These are phyloP conservation scores for Beroe ovata DNA, from an alignment of 37 sponge, comb jelly and placozoan species.

Conservation along the genomic window DNA sequence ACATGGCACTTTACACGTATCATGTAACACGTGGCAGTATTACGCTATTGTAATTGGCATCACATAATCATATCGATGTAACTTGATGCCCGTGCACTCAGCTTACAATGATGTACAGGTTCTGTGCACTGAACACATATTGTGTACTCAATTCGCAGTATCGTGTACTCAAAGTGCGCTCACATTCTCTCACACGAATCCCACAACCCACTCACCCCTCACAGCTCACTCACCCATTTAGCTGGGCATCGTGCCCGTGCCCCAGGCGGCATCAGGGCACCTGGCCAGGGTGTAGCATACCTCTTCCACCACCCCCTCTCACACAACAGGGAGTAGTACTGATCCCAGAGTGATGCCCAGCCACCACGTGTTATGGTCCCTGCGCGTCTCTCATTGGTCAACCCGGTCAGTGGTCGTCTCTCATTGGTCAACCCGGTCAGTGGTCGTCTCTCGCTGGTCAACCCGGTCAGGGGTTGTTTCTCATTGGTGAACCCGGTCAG, in stretches of 20 bases:
- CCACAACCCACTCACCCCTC: background rate
- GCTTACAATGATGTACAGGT: no score
- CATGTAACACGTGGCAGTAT: no score
- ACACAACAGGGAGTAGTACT: conserved; percentile 19
- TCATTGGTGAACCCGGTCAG: conserved; percentile 1
- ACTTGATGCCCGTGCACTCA: no score
- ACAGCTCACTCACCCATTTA: background rate
- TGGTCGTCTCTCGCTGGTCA: conserved; percentile 4
- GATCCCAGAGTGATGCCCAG: background rate
- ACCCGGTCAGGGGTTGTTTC: background rate
- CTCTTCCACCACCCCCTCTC: conserved; percentile 12
- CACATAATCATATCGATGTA: no score
- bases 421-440: conserved; percentile 3
- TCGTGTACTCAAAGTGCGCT: no score
- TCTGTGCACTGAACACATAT: no score
- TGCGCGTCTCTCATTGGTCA: conserved; percentile 3
- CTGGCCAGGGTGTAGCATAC: conserved; percentile 1
- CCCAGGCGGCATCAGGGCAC: background rate
- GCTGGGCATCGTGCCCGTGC: background rate
- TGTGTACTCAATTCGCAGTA: no score
- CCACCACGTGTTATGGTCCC: background rate
- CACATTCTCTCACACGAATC: no score
- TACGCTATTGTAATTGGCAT: no score
- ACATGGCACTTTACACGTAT: no score
- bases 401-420: background rate